Percentiles rank a stretch among this genome's conserved stretches.
Evolutionary conservation across 2,113 vertebrate genomes (phyloP).

Genomic region (Excalfactoria chinensis): DNA sequence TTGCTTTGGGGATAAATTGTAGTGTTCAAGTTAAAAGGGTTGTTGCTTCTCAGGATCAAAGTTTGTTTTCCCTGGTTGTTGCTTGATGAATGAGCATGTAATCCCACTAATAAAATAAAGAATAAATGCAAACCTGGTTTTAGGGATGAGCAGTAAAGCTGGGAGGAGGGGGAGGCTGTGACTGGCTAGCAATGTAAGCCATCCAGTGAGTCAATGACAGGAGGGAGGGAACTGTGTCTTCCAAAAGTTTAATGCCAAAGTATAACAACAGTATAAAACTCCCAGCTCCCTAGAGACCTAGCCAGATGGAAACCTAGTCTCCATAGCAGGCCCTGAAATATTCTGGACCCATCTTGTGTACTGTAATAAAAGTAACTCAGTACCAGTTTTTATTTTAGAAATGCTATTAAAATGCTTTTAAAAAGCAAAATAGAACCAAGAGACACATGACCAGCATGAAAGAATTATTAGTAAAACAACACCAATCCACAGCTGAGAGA

Average conservation of each 20-base stretch:
- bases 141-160: not conserved
- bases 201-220: not conserved
- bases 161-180: not conserved
- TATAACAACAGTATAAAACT: not conserved
- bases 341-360: not conserved
- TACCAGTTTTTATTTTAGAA: constrained; percentile 51
- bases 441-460: constrained; percentile 41
- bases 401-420: constrained; percentile 2
- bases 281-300: not conserved
- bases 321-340: not conserved
- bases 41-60: not conserved
- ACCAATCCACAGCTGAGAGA: not conserved
- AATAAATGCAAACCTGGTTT: not conserved
- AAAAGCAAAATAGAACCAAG: constrained; percentile 37
- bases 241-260: not conserved
- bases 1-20: not conserved
- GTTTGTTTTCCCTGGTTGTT: not conserved
- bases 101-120: not conserved
- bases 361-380: constrained; percentile 7
- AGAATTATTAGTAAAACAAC: not conserved
- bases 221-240: not conserved
- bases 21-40: not conserved
- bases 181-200: not conserved
- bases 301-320: not conserved
- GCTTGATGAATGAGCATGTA: not conserved